These are phyloP conservation scores for Glareola pratincola DNA, from an alignment of 2,113 vertebrate genomes.

Conservation along the genomic window DNA sequence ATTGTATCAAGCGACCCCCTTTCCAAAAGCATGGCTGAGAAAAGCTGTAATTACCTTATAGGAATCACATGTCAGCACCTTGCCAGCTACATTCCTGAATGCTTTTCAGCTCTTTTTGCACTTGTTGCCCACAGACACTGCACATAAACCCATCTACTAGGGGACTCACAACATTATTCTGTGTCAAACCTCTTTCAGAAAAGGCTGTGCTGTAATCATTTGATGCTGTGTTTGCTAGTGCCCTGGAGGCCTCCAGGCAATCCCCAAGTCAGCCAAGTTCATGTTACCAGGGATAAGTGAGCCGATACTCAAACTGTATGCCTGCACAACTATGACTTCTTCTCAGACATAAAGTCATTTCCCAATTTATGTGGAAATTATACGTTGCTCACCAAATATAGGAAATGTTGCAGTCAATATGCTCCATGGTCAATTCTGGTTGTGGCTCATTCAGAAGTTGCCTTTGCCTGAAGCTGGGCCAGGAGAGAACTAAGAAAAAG, in stretches of 20 bases:
- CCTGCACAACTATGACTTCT: background rate
- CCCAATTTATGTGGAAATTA: background rate
- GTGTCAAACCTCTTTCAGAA: background rate
- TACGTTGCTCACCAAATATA: background rate
- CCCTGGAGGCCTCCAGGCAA: background rate
- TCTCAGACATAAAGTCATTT: background rate
- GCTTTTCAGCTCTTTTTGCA: background rate
- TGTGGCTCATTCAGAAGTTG: background rate
- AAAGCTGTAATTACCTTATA: slow-evolving; percentile 25
- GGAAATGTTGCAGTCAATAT: background rate
- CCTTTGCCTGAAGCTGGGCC: too few relatives aligned
- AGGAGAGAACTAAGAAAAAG: background rate
- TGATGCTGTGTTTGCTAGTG: background rate
- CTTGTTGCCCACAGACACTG: background rate
- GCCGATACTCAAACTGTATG: background rate
- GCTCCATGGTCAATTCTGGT: background rate
- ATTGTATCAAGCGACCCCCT: background rate
- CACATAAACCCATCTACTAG: background rate
- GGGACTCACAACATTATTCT: background rate
- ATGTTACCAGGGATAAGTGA: background rate
- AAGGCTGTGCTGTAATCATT: background rate
- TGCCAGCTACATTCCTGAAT: slow-evolving; percentile 13
- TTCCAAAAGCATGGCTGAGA: background rate
- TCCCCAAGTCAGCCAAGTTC: background rate
- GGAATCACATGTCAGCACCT: slow-evolving; percentile 26